Conservation (phyloP, 1,140 invertebrate genomes). For the Acromyrmex heyeri region DNA sequence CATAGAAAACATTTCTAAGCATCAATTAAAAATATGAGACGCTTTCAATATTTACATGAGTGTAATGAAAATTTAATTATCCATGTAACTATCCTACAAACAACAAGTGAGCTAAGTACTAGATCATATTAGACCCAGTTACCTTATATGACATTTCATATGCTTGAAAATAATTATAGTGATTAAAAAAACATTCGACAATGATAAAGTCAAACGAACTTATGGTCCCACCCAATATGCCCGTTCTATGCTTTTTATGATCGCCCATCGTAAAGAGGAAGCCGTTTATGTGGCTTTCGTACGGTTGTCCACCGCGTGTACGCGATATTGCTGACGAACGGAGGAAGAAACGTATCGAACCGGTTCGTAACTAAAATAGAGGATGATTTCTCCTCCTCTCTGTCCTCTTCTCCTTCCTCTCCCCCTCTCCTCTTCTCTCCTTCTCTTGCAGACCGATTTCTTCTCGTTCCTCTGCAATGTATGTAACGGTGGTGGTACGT, state of each 20-base stretch:
- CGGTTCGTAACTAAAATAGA: conserved; percentile 76
- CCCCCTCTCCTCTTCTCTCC: neutral
- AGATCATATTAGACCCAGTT: too few relatives aligned
- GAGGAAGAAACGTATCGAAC: conserved; percentile 72
- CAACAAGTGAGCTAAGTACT: too few relatives aligned
- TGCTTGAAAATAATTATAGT: too few relatives aligned
- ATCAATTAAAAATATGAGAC: too few relatives aligned
- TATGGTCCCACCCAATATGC: too few relatives aligned
- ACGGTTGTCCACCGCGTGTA: conserved; percentile 30
- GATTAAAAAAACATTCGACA: too few relatives aligned
- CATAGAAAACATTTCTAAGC: too few relatives aligned
- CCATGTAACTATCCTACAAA: too few relatives aligned
- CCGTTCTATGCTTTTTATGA: neutral
- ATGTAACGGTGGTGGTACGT: conserved; percentile 74
- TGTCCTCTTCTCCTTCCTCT: conserved; percentile 23
- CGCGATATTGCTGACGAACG: conserved; percentile 66
- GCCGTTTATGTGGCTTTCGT: conserved; percentile 29
- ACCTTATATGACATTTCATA: too few relatives aligned
- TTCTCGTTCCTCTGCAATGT: conserved; percentile 32
- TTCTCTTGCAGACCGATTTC: conserved; percentile 42
- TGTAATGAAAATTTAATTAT: too few relatives aligned
- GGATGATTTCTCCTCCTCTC: conserved; percentile 55
- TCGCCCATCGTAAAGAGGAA: conserved; percentile 14
- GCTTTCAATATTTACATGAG: too few relatives aligned
- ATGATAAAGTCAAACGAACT: too few relatives aligned